A percentile compares a stretch with the other conserved stretches of the same genome.
phyloP scores from a whole-genome alignment of 2,113 vertebrate species.

The Gallinago undulata region DNA sequence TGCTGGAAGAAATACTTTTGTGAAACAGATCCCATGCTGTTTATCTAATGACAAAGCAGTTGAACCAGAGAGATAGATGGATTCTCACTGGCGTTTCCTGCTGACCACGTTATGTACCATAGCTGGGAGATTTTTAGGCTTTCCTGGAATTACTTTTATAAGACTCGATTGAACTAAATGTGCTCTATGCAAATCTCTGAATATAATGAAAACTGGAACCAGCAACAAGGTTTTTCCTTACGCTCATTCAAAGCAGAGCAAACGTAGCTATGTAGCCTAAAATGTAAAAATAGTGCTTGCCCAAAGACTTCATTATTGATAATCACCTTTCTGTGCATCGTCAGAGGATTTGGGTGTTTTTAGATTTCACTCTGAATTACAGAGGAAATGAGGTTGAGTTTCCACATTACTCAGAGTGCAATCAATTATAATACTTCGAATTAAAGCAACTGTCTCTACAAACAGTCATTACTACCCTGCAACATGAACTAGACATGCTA shows the following conservation, averaged over 20 bases:
- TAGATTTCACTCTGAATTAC: conserved; percentile 36
- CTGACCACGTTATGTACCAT: conserved; percentile 3
- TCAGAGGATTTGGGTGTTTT: neutral
- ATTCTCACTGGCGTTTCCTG: conserved; percentile 29
- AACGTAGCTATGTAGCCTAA: neutral
- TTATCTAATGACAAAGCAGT: conserved; percentile 52
- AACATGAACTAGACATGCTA: neutral
- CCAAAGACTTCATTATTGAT: neutral
- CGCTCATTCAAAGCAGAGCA: neutral
- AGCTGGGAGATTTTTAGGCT: conserved; percentile 9
- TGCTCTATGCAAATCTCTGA: conserved; percentile 36
- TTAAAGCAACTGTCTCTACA: neutral
- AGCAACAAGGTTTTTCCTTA: neutral
- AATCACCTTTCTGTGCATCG: conserved; percentile 22
- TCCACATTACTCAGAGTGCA: conserved; percentile 29
- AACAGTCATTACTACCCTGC: neutral
- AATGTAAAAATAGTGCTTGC: neutral
- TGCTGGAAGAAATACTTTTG: conserved; percentile 27
- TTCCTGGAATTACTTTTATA: conserved; percentile 11
- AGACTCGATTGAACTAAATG: conserved; percentile 20
- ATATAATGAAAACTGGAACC: conserved; percentile 9
- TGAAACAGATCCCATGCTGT: conserved; percentile 40
- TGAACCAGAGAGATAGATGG: conserved; percentile 55
- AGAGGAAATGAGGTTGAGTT: conserved; percentile 25
- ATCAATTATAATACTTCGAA: neutral